Conservation (phyloP, 1,140 invertebrate genomes). For the Drosophila nebulosa region DNA sequence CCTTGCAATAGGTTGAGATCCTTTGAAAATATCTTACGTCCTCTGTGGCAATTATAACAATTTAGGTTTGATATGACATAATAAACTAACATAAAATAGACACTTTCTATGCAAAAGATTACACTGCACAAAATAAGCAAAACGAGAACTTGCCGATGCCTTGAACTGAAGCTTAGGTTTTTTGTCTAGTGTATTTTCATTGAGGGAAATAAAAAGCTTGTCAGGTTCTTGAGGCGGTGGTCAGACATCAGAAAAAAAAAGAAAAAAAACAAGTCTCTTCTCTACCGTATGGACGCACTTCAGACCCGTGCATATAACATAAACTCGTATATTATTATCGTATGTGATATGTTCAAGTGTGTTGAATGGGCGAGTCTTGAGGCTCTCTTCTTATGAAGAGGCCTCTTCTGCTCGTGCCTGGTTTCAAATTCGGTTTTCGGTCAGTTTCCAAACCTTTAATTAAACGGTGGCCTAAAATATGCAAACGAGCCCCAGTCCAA, state of each 20-base stretch:
- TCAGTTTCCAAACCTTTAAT: slow-evolving; percentile 75
- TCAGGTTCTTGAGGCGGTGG: slow-evolving; percentile 41
- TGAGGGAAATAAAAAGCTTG: slow-evolving; percentile 15
- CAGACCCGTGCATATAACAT: slow-evolving; percentile 8
- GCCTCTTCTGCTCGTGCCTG: slow-evolving; percentile 74
- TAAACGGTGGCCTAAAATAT: slow-evolving; percentile 81
- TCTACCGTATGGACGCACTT: slow-evolving; percentile 2
- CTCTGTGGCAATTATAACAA: too few relatives aligned
- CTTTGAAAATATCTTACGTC: too few relatives aligned
- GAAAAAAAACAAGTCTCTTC: not conserved
- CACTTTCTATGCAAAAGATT: too few relatives aligned
- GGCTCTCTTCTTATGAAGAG: slow-evolving; percentile 48
- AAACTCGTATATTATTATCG: slow-evolving; percentile 1
- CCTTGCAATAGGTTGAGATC: too few relatives aligned
- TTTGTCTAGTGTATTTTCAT: slow-evolving; percentile 31
- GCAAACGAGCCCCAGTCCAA: slow-evolving; percentile 57
- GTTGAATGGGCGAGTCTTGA: slow-evolving; percentile 48
- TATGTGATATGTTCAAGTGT: slow-evolving; percentile 44
- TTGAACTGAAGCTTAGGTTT: not conserved
- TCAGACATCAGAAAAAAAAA: not conserved
- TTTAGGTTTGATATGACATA: too few relatives aligned
- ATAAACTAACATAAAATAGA: too few relatives aligned
- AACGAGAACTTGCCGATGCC: too few relatives aligned
- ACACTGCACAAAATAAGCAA: not conserved
- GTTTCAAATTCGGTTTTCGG: slow-evolving; percentile 63